Evolutionary conservation across 2,797 vertebrate species (phyloP).

Genomic region (Erpetoichthys calabaricus): DNA sequence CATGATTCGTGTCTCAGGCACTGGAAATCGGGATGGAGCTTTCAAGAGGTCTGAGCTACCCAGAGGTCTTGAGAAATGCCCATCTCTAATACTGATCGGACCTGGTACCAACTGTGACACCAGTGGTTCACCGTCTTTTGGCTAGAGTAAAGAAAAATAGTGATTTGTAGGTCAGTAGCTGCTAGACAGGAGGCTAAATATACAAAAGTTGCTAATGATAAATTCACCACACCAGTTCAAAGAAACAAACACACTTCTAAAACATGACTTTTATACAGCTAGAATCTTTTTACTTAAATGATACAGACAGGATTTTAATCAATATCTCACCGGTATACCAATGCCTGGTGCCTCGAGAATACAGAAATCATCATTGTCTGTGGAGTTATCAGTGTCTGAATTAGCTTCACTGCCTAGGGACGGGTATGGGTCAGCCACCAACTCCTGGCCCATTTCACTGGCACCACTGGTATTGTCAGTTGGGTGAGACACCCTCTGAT

Average conservation of each 20-base stretch:
- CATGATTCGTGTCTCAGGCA: slow-evolving; percentile 70
- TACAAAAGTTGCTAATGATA: background rate
- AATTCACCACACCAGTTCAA: no score
- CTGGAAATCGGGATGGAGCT: slow-evolving; percentile 66
- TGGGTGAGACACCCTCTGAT: slow-evolving; percentile 28
- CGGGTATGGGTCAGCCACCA: slow-evolving; percentile 42
- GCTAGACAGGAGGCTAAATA: fast-evolving
- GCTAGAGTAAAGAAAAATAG: slow-evolving; percentile 30
- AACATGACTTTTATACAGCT: no score
- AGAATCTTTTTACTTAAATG: no score
- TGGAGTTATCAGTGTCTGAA: slow-evolving; percentile 51
- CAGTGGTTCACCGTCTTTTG: slow-evolving; percentile 71
- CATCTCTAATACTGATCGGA: slow-evolving; percentile 60
- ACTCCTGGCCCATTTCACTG: slow-evolving; percentile 44
- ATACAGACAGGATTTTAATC: no score
- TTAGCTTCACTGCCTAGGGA: slow-evolving; percentile 30
- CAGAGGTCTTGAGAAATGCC: slow-evolving; percentile 69
- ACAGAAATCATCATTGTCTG: slow-evolving; percentile 82
- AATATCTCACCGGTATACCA: slow-evolving; percentile 63
- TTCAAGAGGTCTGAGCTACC: slow-evolving; percentile 74
- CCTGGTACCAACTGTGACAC: slow-evolving; percentile 60
- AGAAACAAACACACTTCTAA: no score
- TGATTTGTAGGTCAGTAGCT: no score
- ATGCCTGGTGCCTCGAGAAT: slow-evolving; percentile 83
- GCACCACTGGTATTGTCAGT: slow-evolving; percentile 30